Percentiles rank a stretch among this genome's conserved stretches.
Evolutionary conservation across 2,888 invertebrate species (phyloP).

Genomic region (Molanna angustata): DNA sequence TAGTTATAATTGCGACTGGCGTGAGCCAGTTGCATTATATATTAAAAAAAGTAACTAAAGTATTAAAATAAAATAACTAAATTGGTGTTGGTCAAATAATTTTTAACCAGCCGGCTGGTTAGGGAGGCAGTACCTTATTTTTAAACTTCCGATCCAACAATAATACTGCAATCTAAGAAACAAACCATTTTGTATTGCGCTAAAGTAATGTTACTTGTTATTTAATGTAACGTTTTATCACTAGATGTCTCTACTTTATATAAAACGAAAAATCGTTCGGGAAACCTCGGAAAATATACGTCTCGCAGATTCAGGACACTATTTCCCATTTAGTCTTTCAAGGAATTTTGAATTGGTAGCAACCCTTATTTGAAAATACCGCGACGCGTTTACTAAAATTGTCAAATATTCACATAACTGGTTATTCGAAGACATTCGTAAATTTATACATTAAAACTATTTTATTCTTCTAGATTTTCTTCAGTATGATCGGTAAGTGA

Average conservation of each 20-base stretch:
- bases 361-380: constrained; percentile 10
- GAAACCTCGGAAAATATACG: constrained; percentile 22
- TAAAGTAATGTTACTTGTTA: too few relatives aligned
- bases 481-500: neutral
- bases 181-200: too few relatives aligned
- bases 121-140: too few relatives aligned
- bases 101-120: too few relatives aligned
- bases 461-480: neutral
- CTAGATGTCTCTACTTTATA: constrained; percentile 12
- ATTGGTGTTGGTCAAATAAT: too few relatives aligned
- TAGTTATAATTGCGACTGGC: too few relatives aligned
- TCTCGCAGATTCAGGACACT: constrained; percentile 22
- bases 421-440: neutral
- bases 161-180: too few relatives aligned
- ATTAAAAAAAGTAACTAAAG: too few relatives aligned
- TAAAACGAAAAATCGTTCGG: constrained; percentile 7
- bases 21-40: too few relatives aligned
- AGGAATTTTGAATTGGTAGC: constrained; percentile 25
- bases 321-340: constrained; percentile 26
- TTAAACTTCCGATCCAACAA: too few relatives aligned
- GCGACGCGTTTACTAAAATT: constrained; percentile 2
- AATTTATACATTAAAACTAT: neutral
- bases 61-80: too few relatives aligned
- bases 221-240: constrained; percentile 4
- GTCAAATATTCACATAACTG: neutral